phyloP scores from a whole-genome alignment of 2,888 invertebrate species.

The Pterobdella sp. region DNA sequence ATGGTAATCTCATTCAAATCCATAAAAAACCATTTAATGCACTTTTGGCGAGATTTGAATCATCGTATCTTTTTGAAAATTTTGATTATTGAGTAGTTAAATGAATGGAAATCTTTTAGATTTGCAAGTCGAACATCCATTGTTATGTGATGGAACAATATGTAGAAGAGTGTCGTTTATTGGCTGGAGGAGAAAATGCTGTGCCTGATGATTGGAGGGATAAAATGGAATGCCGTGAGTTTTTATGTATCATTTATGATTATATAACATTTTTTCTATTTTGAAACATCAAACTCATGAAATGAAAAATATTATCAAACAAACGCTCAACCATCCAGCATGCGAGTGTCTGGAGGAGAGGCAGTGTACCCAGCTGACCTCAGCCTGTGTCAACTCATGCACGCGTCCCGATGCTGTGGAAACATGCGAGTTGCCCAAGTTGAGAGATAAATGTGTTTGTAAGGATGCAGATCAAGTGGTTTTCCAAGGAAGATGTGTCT shows the following conservation, averaged over 20 bases:
- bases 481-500: conserved; percentile 8
- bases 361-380: neutral
- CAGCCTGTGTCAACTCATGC: conserved; percentile 9
- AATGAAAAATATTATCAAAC: neutral
- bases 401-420: neutral
- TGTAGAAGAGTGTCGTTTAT: neutral
- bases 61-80: neutral
- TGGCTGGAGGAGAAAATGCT: neutral
- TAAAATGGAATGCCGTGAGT: conserved; percentile 1
- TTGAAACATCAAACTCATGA: neutral
- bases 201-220: conserved; percentile 13
- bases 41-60: no score
- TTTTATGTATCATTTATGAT: neutral
- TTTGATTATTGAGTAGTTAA: neutral
- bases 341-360: neutral
- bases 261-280: neutral
- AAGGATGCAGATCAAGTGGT: neutral
- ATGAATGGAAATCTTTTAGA: neutral
- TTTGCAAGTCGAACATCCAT: neutral
- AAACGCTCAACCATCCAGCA: neutral
- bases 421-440: neutral
- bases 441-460: neutral
- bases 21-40: no score
- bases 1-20: no score
- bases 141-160: conserved; percentile 7